A percentile compares a stretch with the other conserved stretches of the same genome.
phyloP scores from a whole-genome alignment of 2,113 vertebrate species.

The Solenodon paradoxus region DNA sequence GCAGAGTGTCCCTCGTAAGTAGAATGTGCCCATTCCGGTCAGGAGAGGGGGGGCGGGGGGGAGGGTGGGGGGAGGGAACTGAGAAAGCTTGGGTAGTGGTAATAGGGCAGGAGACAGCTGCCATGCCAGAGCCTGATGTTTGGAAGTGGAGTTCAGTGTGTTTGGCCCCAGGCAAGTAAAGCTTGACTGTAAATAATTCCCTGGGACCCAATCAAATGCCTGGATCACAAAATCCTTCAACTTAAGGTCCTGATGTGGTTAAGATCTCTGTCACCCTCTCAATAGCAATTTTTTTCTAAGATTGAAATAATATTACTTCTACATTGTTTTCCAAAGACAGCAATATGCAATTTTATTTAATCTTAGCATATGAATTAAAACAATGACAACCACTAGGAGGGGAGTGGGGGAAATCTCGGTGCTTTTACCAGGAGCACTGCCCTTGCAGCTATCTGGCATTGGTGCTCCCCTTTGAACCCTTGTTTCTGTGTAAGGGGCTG shows the following conservation, averaged over 20 bases:
- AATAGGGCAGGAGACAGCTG: constrained; percentile 6
- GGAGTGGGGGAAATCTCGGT: not conserved
- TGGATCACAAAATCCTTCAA: constrained; percentile 59
- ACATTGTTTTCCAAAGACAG: not conserved
- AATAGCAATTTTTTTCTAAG: not conserved
- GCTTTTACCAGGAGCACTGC: not conserved
- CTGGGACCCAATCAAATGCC: constrained; percentile 68
- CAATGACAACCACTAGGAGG: not conserved
- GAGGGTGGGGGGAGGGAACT: too few species aligned
- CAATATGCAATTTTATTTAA: not conserved
- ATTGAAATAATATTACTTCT: not conserved
- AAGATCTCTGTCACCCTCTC: not conserved
- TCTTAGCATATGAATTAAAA: not conserved
- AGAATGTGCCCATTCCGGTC: not conserved
- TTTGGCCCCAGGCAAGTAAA: constrained; percentile 64
- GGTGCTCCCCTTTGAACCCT: not conserved
- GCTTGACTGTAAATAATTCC: constrained; percentile 55
- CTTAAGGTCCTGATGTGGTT: constrained; percentile 51
- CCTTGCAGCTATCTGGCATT: accelerated
- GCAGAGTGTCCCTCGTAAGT: constrained; percentile 96
- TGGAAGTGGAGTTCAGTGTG: constrained; percentile 66
- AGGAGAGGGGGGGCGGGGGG: too few species aligned
- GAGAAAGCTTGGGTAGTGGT: constrained; percentile 49
- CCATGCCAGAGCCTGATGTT: constrained; percentile 45
- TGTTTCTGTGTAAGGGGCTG: not conserved